Evolutionary conservation across 2,888 invertebrate genomes (phyloP), one percentile per base, ranked within the genome.

Genomic region (Philereme transversata): DNA sequence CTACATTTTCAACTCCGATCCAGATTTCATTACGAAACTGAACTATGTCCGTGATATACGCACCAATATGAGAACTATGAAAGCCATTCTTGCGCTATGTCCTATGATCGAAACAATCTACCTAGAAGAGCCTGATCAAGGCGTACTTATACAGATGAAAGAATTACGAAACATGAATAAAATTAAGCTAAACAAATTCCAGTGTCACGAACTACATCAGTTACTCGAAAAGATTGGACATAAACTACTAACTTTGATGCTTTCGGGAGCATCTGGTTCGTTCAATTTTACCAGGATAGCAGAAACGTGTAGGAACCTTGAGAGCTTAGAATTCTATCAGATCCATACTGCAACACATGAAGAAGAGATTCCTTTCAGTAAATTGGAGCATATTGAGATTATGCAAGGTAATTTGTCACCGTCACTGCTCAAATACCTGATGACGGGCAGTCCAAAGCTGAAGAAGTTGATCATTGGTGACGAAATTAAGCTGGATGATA

Each of bases 31-130:
- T 81, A 94, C 94, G n/a, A 95, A 95, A 70, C 73, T 96, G 41
- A 94, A 94, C 68, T 95, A 95, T 74, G 75, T 95, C 33, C 95
- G 95, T 71, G 95, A 96, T 71, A 94, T 94, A 0, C 89, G 91
- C 64, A 95, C 95, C 0, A 94, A 93, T 66, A 75, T 87, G 70
- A 90, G 94, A 57, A 93, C 92, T 4, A 92, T 95, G 75, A 92
- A 93, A 67, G 93, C 94, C 0, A 94, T 96, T 38, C 79, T 93
- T 4, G 90, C 92, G 44, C 78, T 94, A 0, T 95, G 95, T 75
- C 95, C 95, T 0, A 76, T 88, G 71, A 74, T 95, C 70, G 95
- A 95, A 71, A 95, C 94, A 5, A 88, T 95, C 53, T 95, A 95
- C 75, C 77, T 96, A 46, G 95, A 95, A 74, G 92, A 93, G 11